Evolutionary conservation across 2,888 invertebrate species (phyloP).

Genomic region (Sphaerophoria rueppellii): DNA sequence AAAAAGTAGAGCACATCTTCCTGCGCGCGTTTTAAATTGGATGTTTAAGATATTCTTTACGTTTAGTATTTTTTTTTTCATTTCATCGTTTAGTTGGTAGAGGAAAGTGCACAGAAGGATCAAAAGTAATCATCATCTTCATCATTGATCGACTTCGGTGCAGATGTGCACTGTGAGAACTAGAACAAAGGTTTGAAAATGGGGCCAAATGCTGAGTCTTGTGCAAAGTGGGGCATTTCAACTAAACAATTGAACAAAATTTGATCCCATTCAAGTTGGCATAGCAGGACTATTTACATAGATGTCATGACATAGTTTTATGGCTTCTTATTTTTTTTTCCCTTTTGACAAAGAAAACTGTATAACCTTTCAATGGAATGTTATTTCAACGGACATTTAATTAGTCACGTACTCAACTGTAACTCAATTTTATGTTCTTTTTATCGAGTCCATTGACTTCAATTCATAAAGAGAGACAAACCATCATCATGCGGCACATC

Average conservation of each 20-base stretch:
- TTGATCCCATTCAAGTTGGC: not conserved
- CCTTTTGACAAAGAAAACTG: not conserved
- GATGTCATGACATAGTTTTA: too few species aligned
- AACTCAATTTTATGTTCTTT: constrained; percentile 49
- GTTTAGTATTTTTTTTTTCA: not conserved
- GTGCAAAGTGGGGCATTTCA: constrained; percentile 6
- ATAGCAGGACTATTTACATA: too few species aligned
- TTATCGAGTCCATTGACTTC: constrained; percentile 64
- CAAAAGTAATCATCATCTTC: not conserved
- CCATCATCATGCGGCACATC: constrained; percentile 12
- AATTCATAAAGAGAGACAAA: constrained; percentile 9
- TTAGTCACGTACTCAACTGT: constrained; percentile 23
- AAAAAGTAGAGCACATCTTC: constrained; percentile 64
- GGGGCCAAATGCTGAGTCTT: not conserved
- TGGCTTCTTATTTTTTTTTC: not conserved
- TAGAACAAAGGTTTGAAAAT: constrained; percentile 28
- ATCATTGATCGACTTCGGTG: not conserved
- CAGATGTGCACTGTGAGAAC: constrained; percentile 31
- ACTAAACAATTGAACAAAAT: constrained; percentile 1
- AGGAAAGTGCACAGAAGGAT: constrained; percentile 57
- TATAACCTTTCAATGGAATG: not conserved
- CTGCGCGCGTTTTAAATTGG: constrained; percentile 59
- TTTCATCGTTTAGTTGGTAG: not conserved
- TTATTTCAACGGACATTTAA: not conserved
- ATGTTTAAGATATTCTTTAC: constrained; percentile 47